phyloP scores from a whole-genome alignment of 2,113 vertebrate species.

The Copsychus sechellarum region DNA sequence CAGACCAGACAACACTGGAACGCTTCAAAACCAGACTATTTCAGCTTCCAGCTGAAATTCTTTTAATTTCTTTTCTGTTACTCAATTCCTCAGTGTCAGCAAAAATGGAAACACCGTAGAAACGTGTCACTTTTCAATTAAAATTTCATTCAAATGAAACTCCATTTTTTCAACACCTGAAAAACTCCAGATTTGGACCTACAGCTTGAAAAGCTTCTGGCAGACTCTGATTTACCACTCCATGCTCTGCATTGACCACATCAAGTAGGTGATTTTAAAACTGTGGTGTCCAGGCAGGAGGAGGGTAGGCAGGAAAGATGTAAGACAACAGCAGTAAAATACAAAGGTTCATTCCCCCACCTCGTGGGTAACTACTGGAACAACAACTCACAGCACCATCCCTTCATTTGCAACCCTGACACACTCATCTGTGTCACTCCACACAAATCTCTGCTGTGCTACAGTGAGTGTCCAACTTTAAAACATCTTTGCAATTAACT shows the following conservation, averaged over 20 bases:
- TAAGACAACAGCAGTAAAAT: not conserved
- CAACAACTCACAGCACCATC: not conserved
- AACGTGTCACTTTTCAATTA: not conserved
- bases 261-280: not conserved
- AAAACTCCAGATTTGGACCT: not conserved
- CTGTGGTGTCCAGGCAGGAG: not conserved
- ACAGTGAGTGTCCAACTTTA: not conserved
- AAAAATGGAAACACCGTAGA: not conserved
- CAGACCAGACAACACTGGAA: not conserved
- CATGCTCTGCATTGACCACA: not conserved
- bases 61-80: not conserved
- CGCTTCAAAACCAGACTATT: not conserved
- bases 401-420: not conserved
- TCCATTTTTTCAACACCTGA: not conserved
- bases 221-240: not conserved
- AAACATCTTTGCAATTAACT: not conserved
- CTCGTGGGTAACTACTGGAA: constrained; percentile 57
- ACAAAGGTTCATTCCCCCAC: constrained; percentile 51
- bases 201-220: not conserved
- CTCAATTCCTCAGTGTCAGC: not conserved
- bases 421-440: not conserved
- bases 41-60: not conserved
- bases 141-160: not conserved
- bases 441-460: not conserved
- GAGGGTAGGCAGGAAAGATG: not conserved